These are phyloP conservation scores for Drosophila fulvimacula DNA, from an alignment of 2,888 invertebrate species.

Conservation along the genomic window DNA sequence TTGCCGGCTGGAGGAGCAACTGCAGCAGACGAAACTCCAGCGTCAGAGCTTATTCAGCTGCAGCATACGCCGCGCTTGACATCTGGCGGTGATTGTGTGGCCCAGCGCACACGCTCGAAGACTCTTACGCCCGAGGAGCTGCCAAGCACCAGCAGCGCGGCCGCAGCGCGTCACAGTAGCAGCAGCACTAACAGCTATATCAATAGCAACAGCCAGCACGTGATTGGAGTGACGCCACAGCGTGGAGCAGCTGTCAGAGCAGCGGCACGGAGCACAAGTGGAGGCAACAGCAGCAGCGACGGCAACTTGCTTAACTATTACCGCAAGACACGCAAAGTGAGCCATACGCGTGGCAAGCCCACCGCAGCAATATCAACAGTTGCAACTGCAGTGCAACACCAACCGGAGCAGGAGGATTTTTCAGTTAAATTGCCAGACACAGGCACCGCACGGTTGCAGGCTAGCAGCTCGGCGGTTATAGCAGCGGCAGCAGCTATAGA, in stretches of 20 bases:
- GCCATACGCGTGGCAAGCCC: slow-evolving; percentile 64
- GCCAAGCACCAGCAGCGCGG: slow-evolving; percentile 68
- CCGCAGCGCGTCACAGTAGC: slow-evolving; percentile 52
- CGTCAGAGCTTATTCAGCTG: background rate
- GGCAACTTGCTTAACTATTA: slow-evolving; percentile 83
- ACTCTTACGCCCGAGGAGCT: slow-evolving; percentile 75
- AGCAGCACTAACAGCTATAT: slow-evolving; percentile 21
- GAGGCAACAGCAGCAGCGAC: slow-evolving; percentile 49
- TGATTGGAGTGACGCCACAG: slow-evolving; percentile 55
- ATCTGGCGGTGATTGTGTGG: slow-evolving; percentile 81
- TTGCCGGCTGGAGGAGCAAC: slow-evolving; percentile 29
- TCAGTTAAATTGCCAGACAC: slow-evolving; percentile 36
- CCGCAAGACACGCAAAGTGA: slow-evolving; percentile 83
- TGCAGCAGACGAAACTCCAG: background rate
- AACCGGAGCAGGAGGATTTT: slow-evolving; percentile 22
- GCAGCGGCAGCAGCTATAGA: slow-evolving; percentile 64
- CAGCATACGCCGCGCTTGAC: slow-evolving; percentile 47
- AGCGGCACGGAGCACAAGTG: slow-evolving; percentile 17
- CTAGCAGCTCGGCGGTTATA: slow-evolving; percentile 55
- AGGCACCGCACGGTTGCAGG: slow-evolving; percentile 43
- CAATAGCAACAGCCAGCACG: slow-evolving; percentile 33
- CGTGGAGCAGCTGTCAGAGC: slow-evolving; percentile 54
- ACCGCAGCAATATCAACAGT: slow-evolving; percentile 23
- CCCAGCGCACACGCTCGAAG: slow-evolving; percentile 84
- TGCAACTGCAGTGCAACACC: slow-evolving; percentile 11